Base-by-base conservation (phyloP, 2,888 invertebrate genomes). In the Nemotelus pantherinus region DNA sequence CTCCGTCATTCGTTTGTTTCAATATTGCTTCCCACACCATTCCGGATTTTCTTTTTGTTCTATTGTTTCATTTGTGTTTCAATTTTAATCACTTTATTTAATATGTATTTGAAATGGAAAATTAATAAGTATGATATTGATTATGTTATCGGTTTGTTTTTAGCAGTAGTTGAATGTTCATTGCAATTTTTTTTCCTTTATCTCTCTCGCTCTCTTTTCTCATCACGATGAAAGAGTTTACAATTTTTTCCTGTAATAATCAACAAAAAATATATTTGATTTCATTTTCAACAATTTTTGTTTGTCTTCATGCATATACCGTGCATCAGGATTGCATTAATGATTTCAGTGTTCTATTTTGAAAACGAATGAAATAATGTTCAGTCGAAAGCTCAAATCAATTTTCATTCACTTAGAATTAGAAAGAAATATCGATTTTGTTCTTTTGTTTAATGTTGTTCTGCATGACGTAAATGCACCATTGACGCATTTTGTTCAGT, bases 1-100 rank as follows among this genome's bases (percentile, higher is more conserved):
- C 80, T 83, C 84, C 84, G 86, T 86, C 86, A 84, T 87, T 86
- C 86, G 85, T 85, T 80, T 87, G 86, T 84, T 80, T 67, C 82
- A 84, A 85, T 84, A 87, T 87, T 87, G 87, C 87, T 87, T 87
- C 86, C 87, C 87, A 87, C 87, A 87, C 87, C 87, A 87, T 87
- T 87, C 87, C 87, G 86, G 85, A 86, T 86, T 85, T 74, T 76
- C 10, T 75, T 64, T 76, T 50, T 76, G 50, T 39, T n/a, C 43
- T 6, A 53, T 63, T 41, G 10, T 64, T 75, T 75, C 44, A 45
- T 53, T 76, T 65, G 53, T 25, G 60, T 72, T 72, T 72, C 60
- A 25, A 39, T 72, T 76, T 76, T 76, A 76, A 60, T 74, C 6
- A 50, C 4, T 74, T 63, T 74, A 60, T 72, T 74, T 74, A 74